Conservation (phyloP, 2,888 invertebrate species). For the Amiota minor region DNA sequence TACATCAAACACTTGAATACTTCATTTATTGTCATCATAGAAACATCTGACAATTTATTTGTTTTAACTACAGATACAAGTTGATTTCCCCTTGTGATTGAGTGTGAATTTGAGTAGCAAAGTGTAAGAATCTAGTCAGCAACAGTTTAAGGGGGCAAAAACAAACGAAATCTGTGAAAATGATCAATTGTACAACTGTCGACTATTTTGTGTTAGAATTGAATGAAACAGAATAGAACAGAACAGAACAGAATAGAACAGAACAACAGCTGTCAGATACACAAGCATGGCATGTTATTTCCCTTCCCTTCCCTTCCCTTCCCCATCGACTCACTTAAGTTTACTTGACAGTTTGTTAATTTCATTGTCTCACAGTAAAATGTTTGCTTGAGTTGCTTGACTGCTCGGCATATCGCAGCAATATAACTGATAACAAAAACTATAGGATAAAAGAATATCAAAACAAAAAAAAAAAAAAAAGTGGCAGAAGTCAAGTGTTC, state of each 20-base stretch:
- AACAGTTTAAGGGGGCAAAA: background rate
- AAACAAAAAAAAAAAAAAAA: conserved; percentile 21
- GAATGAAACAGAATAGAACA: background rate
- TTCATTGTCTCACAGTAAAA: conserved; percentile 26
- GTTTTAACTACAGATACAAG: conserved; percentile 10
- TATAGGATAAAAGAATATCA: background rate
- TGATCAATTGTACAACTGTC: conserved; percentile 30
- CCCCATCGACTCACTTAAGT: background rate
- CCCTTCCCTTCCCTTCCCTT: background rate
- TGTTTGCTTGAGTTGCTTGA: conserved; percentile 9
- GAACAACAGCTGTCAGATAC: background rate
- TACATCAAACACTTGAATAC: background rate
- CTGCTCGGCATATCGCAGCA: conserved; percentile 4
- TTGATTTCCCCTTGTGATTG: background rate
- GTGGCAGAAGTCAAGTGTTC: conserved; percentile 17
- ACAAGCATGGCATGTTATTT: background rate
- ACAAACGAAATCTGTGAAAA: conserved; percentile 16
- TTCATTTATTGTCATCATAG: background rate
- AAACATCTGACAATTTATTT: conserved; percentile 25
- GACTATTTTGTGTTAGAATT: background rate
- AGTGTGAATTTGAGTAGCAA: background rate
- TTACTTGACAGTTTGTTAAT: conserved; percentile 31
- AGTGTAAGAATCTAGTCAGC: background rate
- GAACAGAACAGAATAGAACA: background rate
- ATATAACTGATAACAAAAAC: background rate